Evolutionary conservation across 2,888 invertebrate genomes (phyloP), one percentile per base, ranked within the genome.

Genomic region (Clanis bilineata): DNA sequence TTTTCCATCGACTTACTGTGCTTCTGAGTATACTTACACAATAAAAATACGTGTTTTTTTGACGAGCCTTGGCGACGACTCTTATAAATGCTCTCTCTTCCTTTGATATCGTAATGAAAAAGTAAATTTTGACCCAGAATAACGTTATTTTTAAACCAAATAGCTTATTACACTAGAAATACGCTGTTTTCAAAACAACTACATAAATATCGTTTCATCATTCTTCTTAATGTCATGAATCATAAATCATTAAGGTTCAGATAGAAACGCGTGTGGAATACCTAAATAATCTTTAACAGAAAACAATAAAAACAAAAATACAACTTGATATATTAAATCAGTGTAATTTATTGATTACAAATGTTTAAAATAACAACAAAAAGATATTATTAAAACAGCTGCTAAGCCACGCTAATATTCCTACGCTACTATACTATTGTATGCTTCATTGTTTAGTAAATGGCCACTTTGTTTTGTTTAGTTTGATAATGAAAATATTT

Each of bases 1-100:
- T 70, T 66, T 32, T 59, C 32, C 28, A 18, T 51, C 51, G 28
- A 9, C 32, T 51, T 32, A 25, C n/a, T 3, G 2, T 47, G 15
- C 25, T 28, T 47, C 10, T 23, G 3, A 4, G 44, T 3, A 7
- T 44, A 44, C 32, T 0, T 15, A 18, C 9, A 32, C 7, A 51
- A n/a, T 10, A 51, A 51, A 15, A 32, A 51, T 18, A 51, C 15
- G 2, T 45, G 5, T 3, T 15, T 15, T 12, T 7, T 28, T 3
- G 0, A 12, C 4, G 6, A 15, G n/a, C 4, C 15, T n/a, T 47
- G 15, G 15, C 28, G 0, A 10, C 18, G 45, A 9, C 3, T 51
- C 28, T 15, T 3, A 25, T 1, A 18, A 32, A 18, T 0, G 9
- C 1, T 18, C 4, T 9, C 2, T 51, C 3, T 32, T 28, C 7